These are phyloP conservation scores for Menidia beryllina DNA, from an alignment of 2,113 vertebrate species.

Conservation along the genomic window DNA sequence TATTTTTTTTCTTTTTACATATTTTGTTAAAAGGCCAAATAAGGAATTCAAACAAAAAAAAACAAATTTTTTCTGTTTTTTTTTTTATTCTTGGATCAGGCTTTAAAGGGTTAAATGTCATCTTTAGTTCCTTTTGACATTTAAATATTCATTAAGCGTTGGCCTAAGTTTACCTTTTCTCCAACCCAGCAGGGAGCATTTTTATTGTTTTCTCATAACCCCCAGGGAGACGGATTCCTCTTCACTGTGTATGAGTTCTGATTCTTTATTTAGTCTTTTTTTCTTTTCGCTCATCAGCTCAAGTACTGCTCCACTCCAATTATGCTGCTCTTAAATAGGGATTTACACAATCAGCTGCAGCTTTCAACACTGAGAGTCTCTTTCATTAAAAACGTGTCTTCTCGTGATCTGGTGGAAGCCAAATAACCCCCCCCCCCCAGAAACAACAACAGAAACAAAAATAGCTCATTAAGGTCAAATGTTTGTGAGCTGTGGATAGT, in stretches of 20 bases:
- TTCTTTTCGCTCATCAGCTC: conserved; percentile 2
- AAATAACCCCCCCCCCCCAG: too few relatives aligned
- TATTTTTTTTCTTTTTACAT: too few relatives aligned
- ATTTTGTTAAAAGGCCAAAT: too few relatives aligned
- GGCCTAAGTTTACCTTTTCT: conserved; percentile 12
- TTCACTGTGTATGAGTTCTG: conserved; percentile 3
- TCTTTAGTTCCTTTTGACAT: conserved; percentile 36
- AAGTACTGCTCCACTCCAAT: conserved; percentile 14
- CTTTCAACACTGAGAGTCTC: not conserved
- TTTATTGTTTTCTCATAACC: conserved; percentile 22
- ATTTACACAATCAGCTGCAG: not conserved
- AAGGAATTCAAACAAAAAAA: too few relatives aligned
- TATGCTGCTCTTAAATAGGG: not conserved
- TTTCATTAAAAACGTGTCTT: not conserved
- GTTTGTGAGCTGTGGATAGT: not conserved
- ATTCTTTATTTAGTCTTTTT: too few relatives aligned
- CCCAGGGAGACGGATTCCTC: conserved; percentile 25
- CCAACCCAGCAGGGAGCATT: conserved; percentile 14
- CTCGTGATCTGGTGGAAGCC: not conserved
- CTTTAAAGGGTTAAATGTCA: too few relatives aligned
- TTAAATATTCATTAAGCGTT: conserved; percentile 1
- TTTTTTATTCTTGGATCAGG: too few relatives aligned
- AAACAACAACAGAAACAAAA: too few relatives aligned
- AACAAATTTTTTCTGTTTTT: too few relatives aligned
- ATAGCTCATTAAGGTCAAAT: not conserved